Conservation (phyloP, 1,140 invertebrate genomes). For the Drosophila tristis region DNA sequence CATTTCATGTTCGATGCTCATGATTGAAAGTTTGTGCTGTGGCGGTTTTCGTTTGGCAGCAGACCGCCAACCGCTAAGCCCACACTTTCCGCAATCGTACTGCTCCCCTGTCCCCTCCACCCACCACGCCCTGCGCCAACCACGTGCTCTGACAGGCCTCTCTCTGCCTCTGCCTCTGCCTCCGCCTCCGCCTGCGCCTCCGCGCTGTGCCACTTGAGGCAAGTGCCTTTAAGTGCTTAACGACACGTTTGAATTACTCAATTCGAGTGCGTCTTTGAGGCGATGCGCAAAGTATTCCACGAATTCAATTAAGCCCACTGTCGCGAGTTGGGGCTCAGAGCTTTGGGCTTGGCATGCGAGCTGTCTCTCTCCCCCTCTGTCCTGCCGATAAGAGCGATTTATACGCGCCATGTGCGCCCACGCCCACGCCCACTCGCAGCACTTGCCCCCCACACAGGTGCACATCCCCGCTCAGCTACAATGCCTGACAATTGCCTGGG, state of each 20-base stretch:
- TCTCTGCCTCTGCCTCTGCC: too few species aligned
- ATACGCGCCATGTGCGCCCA: slow-evolving; percentile 14
- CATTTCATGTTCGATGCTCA: slow-evolving; percentile 72
- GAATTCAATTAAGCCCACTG: slow-evolving; percentile 75
- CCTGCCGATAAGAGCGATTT: slow-evolving; percentile 6
- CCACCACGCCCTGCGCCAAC: not conserved
- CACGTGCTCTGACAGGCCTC: too few species aligned
- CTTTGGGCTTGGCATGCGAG: not conserved
- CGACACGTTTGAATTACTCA: slow-evolving; percentile 76
- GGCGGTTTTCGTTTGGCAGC: slow-evolving; percentile 57
- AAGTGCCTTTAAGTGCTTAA: slow-evolving; percentile 77
- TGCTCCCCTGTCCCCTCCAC: not conserved
- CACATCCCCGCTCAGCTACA: not conserved
- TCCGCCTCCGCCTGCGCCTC: too few species aligned
- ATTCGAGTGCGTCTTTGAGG: slow-evolving; percentile 40
- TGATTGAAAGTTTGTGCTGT: slow-evolving; percentile 80
- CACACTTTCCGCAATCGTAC: slow-evolving; percentile 21
- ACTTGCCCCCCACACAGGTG: too few species aligned
- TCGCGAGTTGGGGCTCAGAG: slow-evolving; percentile 53
- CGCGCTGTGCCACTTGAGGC: not conserved
- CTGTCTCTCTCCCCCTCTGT: not conserved
- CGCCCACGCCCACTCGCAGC: too few species aligned
- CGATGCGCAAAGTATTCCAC: slow-evolving; percentile 55
- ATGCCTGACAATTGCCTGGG: slow-evolving; percentile 27
- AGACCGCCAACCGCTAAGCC: slow-evolving; percentile 56